phyloP scores from a whole-genome alignment of 2,113 vertebrate genomes.

The Piprites chloris region DNA sequence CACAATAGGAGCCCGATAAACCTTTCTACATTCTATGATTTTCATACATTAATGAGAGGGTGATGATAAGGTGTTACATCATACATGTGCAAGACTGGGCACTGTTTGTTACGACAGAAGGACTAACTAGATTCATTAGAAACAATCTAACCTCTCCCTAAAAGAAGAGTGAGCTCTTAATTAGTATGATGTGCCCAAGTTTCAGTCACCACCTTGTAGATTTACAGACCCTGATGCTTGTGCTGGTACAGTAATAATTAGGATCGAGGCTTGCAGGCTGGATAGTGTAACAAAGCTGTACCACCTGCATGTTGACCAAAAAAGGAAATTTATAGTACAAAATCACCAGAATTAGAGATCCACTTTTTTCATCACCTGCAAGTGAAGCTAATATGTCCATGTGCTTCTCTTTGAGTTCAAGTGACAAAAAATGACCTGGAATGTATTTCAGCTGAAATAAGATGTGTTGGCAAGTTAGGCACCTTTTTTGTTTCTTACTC shows the following conservation, averaged over 20 bases:
- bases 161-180: not conserved
- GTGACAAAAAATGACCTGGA: not conserved
- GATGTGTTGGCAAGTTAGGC: not conserved
- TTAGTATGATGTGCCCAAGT: not conserved
- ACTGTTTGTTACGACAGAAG: not conserved
- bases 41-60: constrained; percentile 32
- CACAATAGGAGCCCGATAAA: constrained; percentile 17
- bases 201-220: not conserved
- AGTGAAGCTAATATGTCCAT: not conserved
- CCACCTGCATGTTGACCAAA: not conserved
- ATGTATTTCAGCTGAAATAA: not conserved
- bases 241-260: not conserved
- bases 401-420: not conserved
- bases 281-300: not conserved
- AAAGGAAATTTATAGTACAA: not conserved
- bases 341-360: not conserved
- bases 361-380: not conserved
- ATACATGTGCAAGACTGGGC: constrained; percentile 15
- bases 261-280: not conserved
- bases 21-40: not conserved
- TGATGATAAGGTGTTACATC: constrained; percentile 60
- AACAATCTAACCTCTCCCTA: not conserved
- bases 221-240: not conserved
- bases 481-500: not conserved
- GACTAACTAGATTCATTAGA: not conserved